Conservation (phyloP, 2,113 vertebrate genomes). For the Otocyon megalotis region DNA sequence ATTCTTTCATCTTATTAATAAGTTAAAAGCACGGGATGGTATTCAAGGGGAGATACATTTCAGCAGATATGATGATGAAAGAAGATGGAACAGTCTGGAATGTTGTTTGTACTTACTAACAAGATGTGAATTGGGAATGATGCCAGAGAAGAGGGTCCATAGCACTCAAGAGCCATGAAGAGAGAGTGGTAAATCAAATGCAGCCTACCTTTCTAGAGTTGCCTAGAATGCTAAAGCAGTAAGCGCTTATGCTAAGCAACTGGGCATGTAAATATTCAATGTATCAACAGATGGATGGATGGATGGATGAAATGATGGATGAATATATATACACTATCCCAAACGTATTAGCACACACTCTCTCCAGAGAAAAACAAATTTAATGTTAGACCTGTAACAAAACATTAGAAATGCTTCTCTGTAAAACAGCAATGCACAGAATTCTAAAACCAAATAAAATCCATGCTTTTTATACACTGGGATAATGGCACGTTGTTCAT, state of each 20-base stretch:
- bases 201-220: not conserved
- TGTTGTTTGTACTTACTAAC: not conserved
- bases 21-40: slow-evolving; percentile 40
- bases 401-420: not conserved
- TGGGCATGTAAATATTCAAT: not conserved
- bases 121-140: not conserved
- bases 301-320: not conserved
- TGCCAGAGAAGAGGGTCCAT: not conserved
- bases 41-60: slow-evolving; percentile 29
- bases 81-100: slow-evolving; percentile 7
- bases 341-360: not conserved
- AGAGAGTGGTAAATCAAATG: not conserved
- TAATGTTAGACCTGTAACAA: not conserved
- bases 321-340: not conserved
- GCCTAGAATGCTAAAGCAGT: not conserved
- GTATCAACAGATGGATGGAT: not conserved
- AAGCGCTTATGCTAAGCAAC: not conserved
- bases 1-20: slow-evolving; percentile 46
- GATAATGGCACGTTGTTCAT: not conserved
- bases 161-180: not conserved
- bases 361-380: not conserved
- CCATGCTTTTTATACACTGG: not conserved
- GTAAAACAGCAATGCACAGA: not conserved
- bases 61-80: not conserved
- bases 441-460: slow-evolving; percentile 42